Conservation (phyloP, 23 tunicate species). For the Trididemnum clinides region DNA sequence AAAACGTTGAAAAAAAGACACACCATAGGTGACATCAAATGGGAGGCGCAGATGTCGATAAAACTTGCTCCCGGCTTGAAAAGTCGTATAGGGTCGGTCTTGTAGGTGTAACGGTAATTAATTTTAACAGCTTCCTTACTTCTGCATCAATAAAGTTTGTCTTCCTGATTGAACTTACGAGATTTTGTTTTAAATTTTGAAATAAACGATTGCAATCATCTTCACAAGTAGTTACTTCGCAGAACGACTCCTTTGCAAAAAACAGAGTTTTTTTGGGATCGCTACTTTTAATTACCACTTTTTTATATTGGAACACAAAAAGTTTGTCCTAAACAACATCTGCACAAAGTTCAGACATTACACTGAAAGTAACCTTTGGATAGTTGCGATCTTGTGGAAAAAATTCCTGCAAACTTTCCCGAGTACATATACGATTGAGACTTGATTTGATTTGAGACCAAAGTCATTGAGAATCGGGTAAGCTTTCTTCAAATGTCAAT, state of each 20-base stretch:
- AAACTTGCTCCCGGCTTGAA: background rate
- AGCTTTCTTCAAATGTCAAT: background rate
- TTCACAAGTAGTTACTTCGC: background rate
- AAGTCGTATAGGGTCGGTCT: slow-evolving; percentile 25
- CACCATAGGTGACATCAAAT: no score
- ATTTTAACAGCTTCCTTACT: background rate
- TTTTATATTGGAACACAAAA: no score
- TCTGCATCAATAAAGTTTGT: background rate
- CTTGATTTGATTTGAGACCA: no score
- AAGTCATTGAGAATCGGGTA: background rate
- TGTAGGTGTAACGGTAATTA: background rate
- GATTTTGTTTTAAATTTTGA: background rate
- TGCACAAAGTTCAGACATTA: background rate
- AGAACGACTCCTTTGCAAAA: background rate
- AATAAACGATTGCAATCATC: background rate
- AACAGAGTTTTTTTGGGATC: background rate
- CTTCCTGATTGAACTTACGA: background rate
- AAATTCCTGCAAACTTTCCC: background rate
- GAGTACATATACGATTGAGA: background rate
- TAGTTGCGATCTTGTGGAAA: no score
- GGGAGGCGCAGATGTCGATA: no score
- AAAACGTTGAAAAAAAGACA: no score
- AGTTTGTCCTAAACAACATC: background rate
- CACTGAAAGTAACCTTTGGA: no score
- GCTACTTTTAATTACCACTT: background rate